These are phyloP conservation scores for Leptatherina wallacei DNA, from an alignment of 2,797 vertebrate genomes.

Conservation along the genomic window DNA sequence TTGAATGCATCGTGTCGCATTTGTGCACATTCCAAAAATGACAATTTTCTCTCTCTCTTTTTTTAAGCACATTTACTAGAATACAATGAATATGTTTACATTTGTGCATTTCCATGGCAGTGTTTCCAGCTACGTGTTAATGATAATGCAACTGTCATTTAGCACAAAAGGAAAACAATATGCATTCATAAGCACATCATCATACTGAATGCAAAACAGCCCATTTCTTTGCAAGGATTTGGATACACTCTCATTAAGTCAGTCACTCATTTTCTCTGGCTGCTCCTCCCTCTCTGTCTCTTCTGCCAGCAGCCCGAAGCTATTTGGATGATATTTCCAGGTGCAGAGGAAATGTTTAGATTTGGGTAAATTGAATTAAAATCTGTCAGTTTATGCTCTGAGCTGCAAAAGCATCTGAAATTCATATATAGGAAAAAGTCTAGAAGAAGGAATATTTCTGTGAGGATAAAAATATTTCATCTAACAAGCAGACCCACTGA, in stretches of 20 bases:
- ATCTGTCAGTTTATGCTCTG: background rate
- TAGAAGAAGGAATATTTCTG: background rate
- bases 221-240: constrained; percentile 33
- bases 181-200: constrained; percentile 47
- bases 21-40: background rate
- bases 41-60: background rate
- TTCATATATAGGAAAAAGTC: background rate
- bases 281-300: constrained; percentile 26
- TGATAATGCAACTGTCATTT: constrained; percentile 44
- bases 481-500: background rate
- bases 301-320: constrained; percentile 33
- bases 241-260: constrained; percentile 49
- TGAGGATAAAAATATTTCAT: constrained; percentile 1
- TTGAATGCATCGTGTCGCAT: background rate
- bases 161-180: constrained; percentile 40
- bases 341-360: constrained; percentile 15
- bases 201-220: constrained; percentile 53
- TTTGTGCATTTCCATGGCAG: constrained; percentile 13
- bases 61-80: background rate
- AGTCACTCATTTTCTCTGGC: constrained; percentile 38
- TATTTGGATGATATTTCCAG: constrained; percentile 22
- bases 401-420: background rate
- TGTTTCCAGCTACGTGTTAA: constrained; percentile 31
- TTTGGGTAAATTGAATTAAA: constrained; percentile 10
- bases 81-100: constrained; percentile 33